These are phyloP conservation scores for Eilema caniola DNA, from an alignment of 2,888 invertebrate genomes.

Conservation along the genomic window DNA sequence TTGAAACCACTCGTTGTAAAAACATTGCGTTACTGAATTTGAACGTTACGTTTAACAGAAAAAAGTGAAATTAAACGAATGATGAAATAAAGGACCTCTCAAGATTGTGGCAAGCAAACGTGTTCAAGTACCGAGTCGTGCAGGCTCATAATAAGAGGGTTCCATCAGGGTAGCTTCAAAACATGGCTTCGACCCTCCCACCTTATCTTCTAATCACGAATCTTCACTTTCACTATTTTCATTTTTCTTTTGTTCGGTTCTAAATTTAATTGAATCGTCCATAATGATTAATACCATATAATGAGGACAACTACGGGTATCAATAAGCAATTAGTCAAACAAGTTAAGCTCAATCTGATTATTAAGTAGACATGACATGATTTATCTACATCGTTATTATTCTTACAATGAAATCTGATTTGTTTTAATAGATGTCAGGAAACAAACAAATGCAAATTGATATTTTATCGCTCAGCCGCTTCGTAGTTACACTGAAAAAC, in stretches of 20 bases:
- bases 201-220: constrained; percentile 73
- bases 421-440: background rate
- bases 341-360: constrained; percentile 19
- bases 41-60: constrained; percentile 30
- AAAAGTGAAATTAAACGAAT: constrained; percentile 67
- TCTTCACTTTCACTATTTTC: constrained; percentile 55
- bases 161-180: constrained; percentile 61
- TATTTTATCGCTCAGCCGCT: too few relatives aligned
- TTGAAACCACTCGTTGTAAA: too few relatives aligned
- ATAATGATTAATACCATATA: constrained; percentile 11
- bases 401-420: background rate
- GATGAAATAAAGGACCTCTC: constrained; percentile 70
- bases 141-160: constrained; percentile 81
- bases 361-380: background rate
- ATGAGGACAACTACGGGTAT: constrained; percentile 8
- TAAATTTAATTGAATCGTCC: background rate
- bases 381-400: background rate
- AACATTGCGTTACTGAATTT: too few relatives aligned
- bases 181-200: constrained; percentile 59
- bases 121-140: constrained; percentile 82
- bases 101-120: constrained; percentile 81
- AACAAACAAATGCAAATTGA: background rate
- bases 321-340: constrained; percentile 19
- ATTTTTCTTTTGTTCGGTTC: constrained; percentile 12
- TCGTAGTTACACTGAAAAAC: too few relatives aligned